Conservation (phyloP, 2,888 invertebrate species). For the Cheiracanthium punctorium region DNA sequence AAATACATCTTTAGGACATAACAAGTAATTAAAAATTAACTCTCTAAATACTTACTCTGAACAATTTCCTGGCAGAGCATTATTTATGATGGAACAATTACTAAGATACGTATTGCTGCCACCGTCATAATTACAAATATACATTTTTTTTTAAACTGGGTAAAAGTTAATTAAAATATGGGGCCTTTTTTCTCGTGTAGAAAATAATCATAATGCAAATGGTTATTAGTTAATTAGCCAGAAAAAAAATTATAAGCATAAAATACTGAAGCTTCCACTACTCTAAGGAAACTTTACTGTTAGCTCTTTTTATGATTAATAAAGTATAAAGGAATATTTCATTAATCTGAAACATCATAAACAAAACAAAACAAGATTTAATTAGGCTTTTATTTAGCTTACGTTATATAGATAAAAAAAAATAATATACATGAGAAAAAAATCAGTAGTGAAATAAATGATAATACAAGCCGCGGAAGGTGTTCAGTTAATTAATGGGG, state of each 20-base stretch:
- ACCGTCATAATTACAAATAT: too few relatives aligned
- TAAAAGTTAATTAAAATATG: not conserved
- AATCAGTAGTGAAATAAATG: not conserved
- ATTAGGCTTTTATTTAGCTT: not conserved
- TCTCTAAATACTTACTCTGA: too few relatives aligned
- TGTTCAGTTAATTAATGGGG: not conserved
- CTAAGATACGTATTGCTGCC: too few relatives aligned
- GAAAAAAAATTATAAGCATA: too few relatives aligned
- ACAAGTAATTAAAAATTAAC: too few relatives aligned
- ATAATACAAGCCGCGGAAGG: not conserved
- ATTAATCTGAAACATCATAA: not conserved
- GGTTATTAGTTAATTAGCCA: not conserved
- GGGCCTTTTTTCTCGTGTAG: not conserved
- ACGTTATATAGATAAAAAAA: not conserved
- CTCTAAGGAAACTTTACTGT: not conserved
- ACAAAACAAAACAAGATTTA: not conserved
- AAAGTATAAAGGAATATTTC: not conserved
- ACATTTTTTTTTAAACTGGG: too few relatives aligned
- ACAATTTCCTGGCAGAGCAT: too few relatives aligned
- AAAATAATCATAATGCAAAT: conserved; percentile 1
- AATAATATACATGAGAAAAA: not conserved
- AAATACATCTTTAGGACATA: too few relatives aligned
- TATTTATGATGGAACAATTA: too few relatives aligned
- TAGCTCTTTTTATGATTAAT: not conserved
- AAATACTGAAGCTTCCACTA: not conserved